These are phyloP conservation scores for Ellobius talpinus DNA, from an alignment of 2,113 vertebrate genomes.

Conservation along the genomic window DNA sequence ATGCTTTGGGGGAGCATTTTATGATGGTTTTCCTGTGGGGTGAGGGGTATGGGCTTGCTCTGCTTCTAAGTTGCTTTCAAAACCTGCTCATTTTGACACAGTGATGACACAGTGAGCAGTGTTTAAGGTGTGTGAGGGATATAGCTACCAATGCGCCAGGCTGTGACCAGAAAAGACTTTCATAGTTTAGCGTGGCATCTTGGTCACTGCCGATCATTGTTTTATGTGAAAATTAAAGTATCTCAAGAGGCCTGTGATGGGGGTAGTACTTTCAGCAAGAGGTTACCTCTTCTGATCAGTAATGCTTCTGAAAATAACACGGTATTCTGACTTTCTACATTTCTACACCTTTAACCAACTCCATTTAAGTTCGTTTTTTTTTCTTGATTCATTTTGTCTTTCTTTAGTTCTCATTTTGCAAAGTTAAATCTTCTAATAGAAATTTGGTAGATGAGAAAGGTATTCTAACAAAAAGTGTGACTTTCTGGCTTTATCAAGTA, in stretches of 20 bases:
- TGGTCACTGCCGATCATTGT: conserved; percentile 8
- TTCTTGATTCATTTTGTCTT: background rate
- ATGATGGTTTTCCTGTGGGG: conserved; percentile 1
- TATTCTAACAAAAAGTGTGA: background rate
- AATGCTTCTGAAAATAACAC: background rate
- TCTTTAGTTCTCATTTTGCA: background rate
- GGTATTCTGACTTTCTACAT: background rate
- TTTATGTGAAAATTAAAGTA: conserved; percentile 2
- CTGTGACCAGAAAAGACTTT: background rate
- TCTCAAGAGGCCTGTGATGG: background rate
- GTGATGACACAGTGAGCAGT: background rate
- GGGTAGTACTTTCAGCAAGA: background rate
- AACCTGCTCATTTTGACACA: background rate
- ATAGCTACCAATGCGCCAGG: background rate
- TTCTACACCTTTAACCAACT: background rate
- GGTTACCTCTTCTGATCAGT: background rate
- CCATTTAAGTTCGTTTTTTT: background rate
- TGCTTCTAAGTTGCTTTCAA: conserved; percentile 30
- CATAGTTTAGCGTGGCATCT: background rate
- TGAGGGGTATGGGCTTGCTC: background rate
- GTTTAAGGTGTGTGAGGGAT: conserved; percentile 43
- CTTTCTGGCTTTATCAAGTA: background rate
- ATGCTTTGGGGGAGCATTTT: background rate
- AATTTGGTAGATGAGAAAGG: background rate
- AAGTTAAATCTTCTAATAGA: background rate